A percentile compares a stretch with the other conserved stretches of the same genome.
Conservation (phyloP, 92 coral and sea anemone species). For the Epizoanthus stellaris region DNA sequence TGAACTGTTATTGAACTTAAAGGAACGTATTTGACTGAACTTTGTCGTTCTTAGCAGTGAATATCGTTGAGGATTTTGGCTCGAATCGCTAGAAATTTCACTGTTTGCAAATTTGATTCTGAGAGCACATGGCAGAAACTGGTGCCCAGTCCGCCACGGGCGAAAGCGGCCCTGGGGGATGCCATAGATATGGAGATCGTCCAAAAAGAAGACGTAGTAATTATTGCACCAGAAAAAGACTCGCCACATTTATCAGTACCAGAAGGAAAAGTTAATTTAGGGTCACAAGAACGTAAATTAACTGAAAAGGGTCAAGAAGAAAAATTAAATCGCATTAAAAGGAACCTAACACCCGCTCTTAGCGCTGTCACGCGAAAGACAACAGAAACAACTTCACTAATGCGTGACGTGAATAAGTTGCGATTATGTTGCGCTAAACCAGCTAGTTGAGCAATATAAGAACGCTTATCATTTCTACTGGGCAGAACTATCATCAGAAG, state of each 20-base stretch:
- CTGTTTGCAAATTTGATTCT: neutral
- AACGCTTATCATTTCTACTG: neutral
- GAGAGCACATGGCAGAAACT: neutral
- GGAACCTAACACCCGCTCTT: constrained; percentile 12
- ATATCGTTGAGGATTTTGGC: too few relatives aligned
- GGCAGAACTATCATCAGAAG: constrained; percentile 6
- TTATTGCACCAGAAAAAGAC: neutral
- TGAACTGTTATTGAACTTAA: constrained; percentile 1
- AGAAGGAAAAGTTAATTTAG: neutral
- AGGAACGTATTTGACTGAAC: neutral
- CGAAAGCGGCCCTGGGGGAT: neutral
- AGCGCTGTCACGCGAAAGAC: constrained; percentile 42
- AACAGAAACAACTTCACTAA: constrained; percentile 19
- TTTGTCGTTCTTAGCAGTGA: neutral
- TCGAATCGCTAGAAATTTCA: too few relatives aligned
- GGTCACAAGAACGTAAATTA: neutral
- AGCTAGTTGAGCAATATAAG: constrained; percentile 28
- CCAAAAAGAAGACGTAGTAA: neutral
- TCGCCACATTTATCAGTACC: neutral
- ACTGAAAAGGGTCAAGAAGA: constrained; percentile 49
- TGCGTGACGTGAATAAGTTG: constrained; percentile 21
- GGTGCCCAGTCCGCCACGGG: neutral
- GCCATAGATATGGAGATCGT: neutral
- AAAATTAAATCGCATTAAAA: constrained; percentile 2
- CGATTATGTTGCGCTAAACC: constrained; percentile 11